Evolutionary conservation across 1,140 invertebrate genomes (phyloP).

Genomic region (Penaeus chinensis): DNA sequence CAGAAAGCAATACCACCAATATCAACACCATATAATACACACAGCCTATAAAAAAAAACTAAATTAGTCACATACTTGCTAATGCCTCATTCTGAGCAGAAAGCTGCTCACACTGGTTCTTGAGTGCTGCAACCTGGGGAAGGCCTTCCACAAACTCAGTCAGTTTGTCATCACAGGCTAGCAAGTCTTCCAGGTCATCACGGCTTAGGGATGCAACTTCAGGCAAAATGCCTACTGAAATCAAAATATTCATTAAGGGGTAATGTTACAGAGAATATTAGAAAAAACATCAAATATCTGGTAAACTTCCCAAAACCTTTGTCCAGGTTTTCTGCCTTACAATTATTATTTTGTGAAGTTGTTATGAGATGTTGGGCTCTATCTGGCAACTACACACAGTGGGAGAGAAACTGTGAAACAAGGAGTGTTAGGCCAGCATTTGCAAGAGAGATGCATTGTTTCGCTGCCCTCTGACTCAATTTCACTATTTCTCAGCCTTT

Average conservation of each 20-base stretch:
- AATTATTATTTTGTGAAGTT: no score
- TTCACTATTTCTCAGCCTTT: no score
- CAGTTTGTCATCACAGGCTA: slow-evolving; percentile 38
- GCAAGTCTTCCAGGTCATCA: slow-evolving; percentile 36
- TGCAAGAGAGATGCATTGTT: no score
- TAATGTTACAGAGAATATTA: neutral
- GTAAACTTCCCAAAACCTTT: neutral
- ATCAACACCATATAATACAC: neutral
- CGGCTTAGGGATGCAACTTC: slow-evolving; percentile 41
- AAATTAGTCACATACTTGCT: slow-evolving; percentile 33
- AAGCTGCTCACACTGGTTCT: slow-evolving; percentile 43
- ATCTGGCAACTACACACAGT: no score
- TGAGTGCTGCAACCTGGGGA: slow-evolving; percentile 32
- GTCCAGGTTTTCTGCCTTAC: no score
- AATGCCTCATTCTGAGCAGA: slow-evolving; percentile 43
- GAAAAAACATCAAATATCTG: neutral
- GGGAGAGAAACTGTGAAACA: no score
- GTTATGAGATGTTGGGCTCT: no score
- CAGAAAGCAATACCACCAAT: neutral
- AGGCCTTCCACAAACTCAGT: slow-evolving; percentile 42
- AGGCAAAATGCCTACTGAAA: slow-evolving; percentile 38
- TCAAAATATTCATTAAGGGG: neutral
- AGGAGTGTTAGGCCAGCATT: no score
- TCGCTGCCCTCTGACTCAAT: no score
- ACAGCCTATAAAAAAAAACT: neutral